Conservation (phyloP, 64 coral and sea anemone species). For the Montipora efflorescens region DNA sequence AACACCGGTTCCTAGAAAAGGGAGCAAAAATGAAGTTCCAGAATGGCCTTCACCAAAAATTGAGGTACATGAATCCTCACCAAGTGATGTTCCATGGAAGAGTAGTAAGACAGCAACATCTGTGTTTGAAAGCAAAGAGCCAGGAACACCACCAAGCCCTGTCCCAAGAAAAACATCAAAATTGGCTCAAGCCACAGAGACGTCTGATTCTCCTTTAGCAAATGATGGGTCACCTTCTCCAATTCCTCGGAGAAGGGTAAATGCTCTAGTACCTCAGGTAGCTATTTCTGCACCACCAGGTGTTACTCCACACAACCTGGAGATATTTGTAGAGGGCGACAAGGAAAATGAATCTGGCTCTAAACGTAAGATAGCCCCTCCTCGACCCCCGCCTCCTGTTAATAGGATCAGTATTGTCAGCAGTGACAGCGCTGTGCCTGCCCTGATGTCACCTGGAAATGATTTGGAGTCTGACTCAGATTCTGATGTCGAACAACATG, state of each 20-base stretch:
- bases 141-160: neutral
- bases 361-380: slow-evolving; percentile 54
- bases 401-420: slow-evolving; percentile 19
- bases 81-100: neutral
- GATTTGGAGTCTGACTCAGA: neutral
- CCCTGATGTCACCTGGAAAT: neutral
- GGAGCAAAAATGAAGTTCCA: slow-evolving; percentile 3
- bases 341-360: neutral
- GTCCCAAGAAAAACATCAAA: slow-evolving; percentile 4
- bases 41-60: neutral
- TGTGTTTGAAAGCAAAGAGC: neutral
- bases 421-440: neutral
- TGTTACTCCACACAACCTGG: neutral
- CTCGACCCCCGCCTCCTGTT: slow-evolving; percentile 60
- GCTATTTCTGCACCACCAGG: neutral
- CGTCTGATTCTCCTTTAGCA: neutral
- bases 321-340: slow-evolving; percentile 14
- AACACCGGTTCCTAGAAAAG: neutral
- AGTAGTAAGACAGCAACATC: slow-evolving; percentile 14
- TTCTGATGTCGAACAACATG: slow-evolving; percentile 28
- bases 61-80: slow-evolving; percentile 18
- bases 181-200: neutral
- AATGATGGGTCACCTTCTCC: neutral
- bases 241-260: neutral
- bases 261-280: neutral